Conservation (phyloP, 1,140 invertebrate species). For the Sitodiplosis mosellana region DNA sequence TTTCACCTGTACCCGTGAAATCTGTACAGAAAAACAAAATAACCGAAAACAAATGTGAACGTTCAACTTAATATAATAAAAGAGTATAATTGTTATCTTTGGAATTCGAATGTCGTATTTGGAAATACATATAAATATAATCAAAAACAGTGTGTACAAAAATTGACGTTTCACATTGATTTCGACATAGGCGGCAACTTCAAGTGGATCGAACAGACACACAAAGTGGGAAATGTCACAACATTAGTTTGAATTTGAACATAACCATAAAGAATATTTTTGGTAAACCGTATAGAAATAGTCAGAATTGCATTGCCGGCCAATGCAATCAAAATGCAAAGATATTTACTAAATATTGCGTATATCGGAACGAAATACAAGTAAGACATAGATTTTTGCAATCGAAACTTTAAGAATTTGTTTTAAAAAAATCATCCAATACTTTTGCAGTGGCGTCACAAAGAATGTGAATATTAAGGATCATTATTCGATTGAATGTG, state of each 20-base stretch:
- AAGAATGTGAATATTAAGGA: slow-evolving; percentile 26
- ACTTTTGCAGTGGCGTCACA: slow-evolving; percentile 30
- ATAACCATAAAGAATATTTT: not conserved
- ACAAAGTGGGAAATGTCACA: no score
- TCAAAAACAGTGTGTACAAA: no score
- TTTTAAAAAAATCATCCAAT: not conserved
- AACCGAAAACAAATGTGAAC: no score
- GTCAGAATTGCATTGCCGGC: slow-evolving; percentile 17
- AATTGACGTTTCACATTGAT: no score
- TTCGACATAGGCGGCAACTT: no score
- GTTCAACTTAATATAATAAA: slow-evolving; percentile 1
- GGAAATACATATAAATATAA: no score
- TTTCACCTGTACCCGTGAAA: no score
- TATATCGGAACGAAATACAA: slow-evolving; percentile 41
- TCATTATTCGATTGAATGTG: no score
- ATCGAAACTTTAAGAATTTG: slow-evolving; percentile 1
- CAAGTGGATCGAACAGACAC: no score
- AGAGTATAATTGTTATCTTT: no score
- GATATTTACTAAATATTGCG: slow-evolving; percentile 37
- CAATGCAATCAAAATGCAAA: slow-evolving; percentile 31
- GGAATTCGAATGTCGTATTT: no score
- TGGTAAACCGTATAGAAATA: slow-evolving; percentile 14
- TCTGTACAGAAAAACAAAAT: no score
- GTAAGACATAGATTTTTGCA: slow-evolving; percentile 23
- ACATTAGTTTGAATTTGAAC: not conserved